phyloP scores from a whole-genome alignment of 2,888 invertebrate species.

The Bursaphelenchus okinawaensis region DNA sequence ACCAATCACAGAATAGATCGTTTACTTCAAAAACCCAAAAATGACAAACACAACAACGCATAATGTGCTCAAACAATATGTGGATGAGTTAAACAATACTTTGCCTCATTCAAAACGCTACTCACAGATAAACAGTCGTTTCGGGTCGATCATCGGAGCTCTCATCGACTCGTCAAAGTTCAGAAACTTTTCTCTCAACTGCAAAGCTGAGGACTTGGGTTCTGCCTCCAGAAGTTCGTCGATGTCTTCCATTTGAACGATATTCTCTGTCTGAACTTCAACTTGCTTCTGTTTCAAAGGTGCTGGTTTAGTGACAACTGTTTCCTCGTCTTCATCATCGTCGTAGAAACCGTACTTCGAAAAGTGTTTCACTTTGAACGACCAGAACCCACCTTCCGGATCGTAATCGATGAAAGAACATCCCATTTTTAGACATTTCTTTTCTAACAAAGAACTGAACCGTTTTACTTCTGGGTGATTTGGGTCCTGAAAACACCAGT shows the following conservation, averaged over 20 bases:
- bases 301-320: slow-evolving; percentile 6
- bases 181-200: not conserved
- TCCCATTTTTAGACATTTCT: slow-evolving; percentile 77
- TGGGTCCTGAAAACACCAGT: slow-evolving; percentile 63
- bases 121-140: not conserved
- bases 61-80: too few species aligned
- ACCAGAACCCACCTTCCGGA: slow-evolving; percentile 93
- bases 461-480: slow-evolving; percentile 74
- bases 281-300: not conserved
- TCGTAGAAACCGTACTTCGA: slow-evolving; percentile 61
- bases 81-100: too few species aligned
- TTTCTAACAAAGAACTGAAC: slow-evolving; percentile 77
- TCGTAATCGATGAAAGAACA: slow-evolving; percentile 85
- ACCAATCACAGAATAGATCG: too few species aligned
- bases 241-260: slow-evolving; percentile 1
- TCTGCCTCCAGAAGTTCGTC: not conserved
- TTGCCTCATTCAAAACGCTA: too few species aligned
- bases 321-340: slow-evolving; percentile 30
- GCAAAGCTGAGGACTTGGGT: not conserved
- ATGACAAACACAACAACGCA: too few species aligned
- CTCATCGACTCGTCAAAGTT: not conserved
- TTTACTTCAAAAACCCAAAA: too few species aligned
- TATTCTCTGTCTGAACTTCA: not conserved
- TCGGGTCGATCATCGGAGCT: not conserved
- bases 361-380: slow-evolving; percentile 67